These are phyloP conservation scores for Poecilobothrus nobilitatus DNA, from an alignment of 2,888 invertebrate genomes.

Conservation along the genomic window DNA sequence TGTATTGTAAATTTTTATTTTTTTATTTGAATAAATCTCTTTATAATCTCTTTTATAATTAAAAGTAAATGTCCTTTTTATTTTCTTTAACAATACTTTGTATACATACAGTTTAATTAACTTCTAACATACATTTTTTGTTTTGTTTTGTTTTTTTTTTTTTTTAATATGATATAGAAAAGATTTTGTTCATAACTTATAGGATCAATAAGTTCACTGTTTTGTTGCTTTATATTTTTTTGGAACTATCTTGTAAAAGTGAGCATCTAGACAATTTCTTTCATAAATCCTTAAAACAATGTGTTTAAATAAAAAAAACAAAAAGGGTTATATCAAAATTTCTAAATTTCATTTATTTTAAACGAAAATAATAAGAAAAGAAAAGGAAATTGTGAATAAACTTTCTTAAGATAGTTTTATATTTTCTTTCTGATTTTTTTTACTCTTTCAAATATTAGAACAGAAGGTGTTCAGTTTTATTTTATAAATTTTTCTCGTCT, in stretches of 20 bases:
- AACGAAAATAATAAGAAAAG: too few relatives aligned
- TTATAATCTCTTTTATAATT: neutral
- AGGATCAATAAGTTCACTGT: too few relatives aligned
- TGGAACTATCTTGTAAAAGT: neutral
- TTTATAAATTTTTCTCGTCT: slow-evolving; percentile 32
- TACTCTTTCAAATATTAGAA: neutral
- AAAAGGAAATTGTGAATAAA: too few relatives aligned
- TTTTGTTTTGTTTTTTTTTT: neutral
- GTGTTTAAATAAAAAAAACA: neutral
- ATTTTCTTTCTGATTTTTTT: too few relatives aligned
- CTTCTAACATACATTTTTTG: neutral
- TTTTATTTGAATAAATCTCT: neutral
- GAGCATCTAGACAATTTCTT: neutral
- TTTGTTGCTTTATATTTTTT: too few relatives aligned
- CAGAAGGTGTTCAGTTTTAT: slow-evolving; percentile 31
- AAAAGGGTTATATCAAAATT: neutral
- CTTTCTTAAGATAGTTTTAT: too few relatives aligned
- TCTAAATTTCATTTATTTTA: neutral
- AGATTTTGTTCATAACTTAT: too few relatives aligned
- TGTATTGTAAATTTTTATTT: too few relatives aligned
- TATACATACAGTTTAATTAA: neutral
- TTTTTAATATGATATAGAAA: too few relatives aligned
- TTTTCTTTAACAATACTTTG: neutral
- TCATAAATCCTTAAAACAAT: neutral
- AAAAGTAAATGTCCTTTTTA: slow-evolving; percentile 1